Evolutionary conservation across 2,888 invertebrate species (phyloP), one percentile per base, ranked within the genome.

Genomic region (Agrilus mali): DNA sequence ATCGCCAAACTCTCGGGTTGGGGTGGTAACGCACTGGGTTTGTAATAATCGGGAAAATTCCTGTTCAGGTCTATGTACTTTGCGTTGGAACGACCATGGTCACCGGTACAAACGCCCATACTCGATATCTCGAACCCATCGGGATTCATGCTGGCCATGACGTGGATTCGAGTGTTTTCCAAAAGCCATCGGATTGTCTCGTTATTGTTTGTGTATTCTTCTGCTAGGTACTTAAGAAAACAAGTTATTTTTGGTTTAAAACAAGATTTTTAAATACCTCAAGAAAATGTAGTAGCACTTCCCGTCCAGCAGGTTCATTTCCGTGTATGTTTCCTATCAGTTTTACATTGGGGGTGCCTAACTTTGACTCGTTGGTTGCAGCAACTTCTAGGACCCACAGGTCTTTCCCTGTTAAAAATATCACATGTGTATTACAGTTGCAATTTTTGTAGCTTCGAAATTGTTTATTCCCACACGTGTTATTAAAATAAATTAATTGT

Each of bases 321-420:
- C 84, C 85, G 60, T 85, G 84, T 69, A 85, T 82, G 60, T 82
- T 83, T 22, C 74, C 83, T 34, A 85, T 70, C 50, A 81, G 73
- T 63, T 83, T 83, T 44, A 85, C 75, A 60, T 82, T 79, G 2
- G 83, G 83, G 46, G 78, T 60, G 2, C 67, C 67, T 4, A 62
- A 39, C 45, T 56, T 58, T 20, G 55, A 53, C 45, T 55, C 53
- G 4, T 61, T 62, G 1, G 64, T 60, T 12, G 67, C 66, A 3
- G 71, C 67, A 15, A 76, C 54, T 48, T 73, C 70, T 49, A 77
- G 56, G n/a, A 76, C 77, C 75, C 73, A 75, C 40, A 80, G 59
- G 22, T 75, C 69, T 41, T 65, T 60, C 16, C 69, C 78, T 77
- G 10, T 27, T 10, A 58, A 31, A 57, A 54, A 45, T 37, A 38